Percentiles rank a stretch among this genome's conserved stretches.
Evolutionary conservation across 2,113 vertebrate species (phyloP).

Genomic region (Camelus dromedarius): DNA sequence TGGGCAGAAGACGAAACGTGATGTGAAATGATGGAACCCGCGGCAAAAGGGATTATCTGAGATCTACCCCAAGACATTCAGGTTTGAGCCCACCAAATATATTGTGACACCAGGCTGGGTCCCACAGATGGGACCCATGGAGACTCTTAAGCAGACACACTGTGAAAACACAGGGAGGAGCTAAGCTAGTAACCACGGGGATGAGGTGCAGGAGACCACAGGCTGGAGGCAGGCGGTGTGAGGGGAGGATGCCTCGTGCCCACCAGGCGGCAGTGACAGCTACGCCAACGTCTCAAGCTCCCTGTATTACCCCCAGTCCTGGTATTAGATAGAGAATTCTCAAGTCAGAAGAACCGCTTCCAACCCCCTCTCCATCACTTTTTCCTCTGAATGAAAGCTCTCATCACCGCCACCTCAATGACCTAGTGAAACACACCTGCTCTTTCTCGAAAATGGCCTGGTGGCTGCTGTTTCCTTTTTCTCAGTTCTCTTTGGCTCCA

Average conservation of each 20-base stretch:
- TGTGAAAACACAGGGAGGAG: background rate
- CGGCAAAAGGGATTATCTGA: fast-evolving
- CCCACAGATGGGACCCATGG: background rate
- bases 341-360: background rate
- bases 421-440: background rate
- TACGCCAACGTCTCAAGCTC: background rate
- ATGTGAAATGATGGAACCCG: background rate
- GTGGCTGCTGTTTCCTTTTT: background rate
- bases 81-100: background rate
- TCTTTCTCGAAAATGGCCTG: fast-evolving
- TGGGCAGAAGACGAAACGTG: background rate
- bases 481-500: background rate
- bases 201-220: background rate
- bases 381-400: background rate
- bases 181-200: fast-evolving
- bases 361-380: background rate
- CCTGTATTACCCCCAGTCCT: background rate
- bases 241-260: background rate
- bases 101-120: fast-evolving
- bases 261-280: fast-evolving
- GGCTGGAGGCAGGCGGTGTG: fast-evolving
- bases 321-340: background rate
- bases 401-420: background rate
- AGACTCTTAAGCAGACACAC: background rate
- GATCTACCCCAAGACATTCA: background rate